Base-by-base conservation (phyloP, 2,797 vertebrate genomes). In the Myripristis jacobus region DNA sequence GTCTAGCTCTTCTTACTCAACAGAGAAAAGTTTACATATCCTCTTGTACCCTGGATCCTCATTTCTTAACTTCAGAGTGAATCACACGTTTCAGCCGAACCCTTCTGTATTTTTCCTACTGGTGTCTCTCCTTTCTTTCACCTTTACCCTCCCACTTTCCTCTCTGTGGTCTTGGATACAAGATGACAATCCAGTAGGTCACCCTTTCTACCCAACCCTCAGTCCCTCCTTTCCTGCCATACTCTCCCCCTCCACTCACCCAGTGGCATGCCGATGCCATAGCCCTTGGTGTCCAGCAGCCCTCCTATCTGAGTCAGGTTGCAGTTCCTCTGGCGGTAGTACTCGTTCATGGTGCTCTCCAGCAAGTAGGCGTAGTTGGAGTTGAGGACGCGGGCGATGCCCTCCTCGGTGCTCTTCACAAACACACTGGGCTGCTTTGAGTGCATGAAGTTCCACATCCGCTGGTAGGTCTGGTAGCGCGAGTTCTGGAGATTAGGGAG, bases 391-490 rank as follows among this genome's bases (percentile, higher is more conserved):
- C 98, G 94, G 0, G 98, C 97, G 0, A 99, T 98, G 34, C 98
- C 98, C 80, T 99, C 97, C 91, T 99, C 98, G 0, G 98, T 99
- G 93, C 97, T 99, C 94, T 99, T 99, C 81, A 99, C 98, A 12
- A 99, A 99, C 83, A 99, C 97, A 0, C 97, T 98, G 0, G 98
- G 98, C 92, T 99, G 97, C 92, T 99, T 99, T 9, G 98, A 99
- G 87, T 98, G 95, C 98, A 99, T 99, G 93, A 97, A 99, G 89
- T 99, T 99, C 98, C 98, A 99, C 98, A 99, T 99, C 34, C 98
- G 93, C 85, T 99, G 98, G 92, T 99, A 99, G 0, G 97, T 99
- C 95, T 99, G 98, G 88, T 99, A 99, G 59, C 97, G 96, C 9
- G 98, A 99, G 89, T 99, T 99, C 98, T 99, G 93, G 56, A 69